Conservation (phyloP, 2,797 vertebrate species). For the Apogon talboti region DNA sequence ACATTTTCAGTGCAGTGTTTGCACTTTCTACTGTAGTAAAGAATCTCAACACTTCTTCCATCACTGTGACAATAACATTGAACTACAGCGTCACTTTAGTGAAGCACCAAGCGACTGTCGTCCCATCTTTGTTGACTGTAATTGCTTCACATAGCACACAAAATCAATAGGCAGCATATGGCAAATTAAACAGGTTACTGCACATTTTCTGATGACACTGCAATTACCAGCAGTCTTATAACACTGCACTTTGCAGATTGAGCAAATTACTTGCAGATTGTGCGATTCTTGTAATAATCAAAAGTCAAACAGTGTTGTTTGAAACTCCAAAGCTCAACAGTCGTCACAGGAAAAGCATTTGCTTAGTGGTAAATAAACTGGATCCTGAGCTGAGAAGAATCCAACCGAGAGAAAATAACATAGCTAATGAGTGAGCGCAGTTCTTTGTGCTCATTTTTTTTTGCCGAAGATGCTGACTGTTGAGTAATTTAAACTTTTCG, state of each 20-base stretch:
- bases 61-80: not conserved
- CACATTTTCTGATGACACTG: not conserved
- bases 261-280: conserved; percentile 9
- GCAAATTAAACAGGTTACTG: conserved; percentile 5
- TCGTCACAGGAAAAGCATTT: too few species aligned
- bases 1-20: too few species aligned
- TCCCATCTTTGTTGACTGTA: not conserved
- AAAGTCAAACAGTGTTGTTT: not conserved
- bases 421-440: not conserved
- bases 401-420: not conserved
- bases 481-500: conserved; percentile 19
- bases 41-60: too few species aligned
- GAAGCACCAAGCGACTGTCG: not conserved
- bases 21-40: too few species aligned
- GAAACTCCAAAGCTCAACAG: not conserved
- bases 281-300: conserved; percentile 13
- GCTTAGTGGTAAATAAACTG: too few species aligned
- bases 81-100: not conserved
- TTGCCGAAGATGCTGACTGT: not conserved
- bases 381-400: not conserved
- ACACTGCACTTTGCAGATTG: conserved; percentile 1
- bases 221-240: conserved; percentile 1
- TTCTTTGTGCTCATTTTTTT: not conserved
- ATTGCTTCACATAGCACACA: conserved; percentile 2
- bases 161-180: not conserved